Evolutionary conservation across 2,797 vertebrate species (phyloP).

Genomic region (Pipistrellus pygmaeus): DNA sequence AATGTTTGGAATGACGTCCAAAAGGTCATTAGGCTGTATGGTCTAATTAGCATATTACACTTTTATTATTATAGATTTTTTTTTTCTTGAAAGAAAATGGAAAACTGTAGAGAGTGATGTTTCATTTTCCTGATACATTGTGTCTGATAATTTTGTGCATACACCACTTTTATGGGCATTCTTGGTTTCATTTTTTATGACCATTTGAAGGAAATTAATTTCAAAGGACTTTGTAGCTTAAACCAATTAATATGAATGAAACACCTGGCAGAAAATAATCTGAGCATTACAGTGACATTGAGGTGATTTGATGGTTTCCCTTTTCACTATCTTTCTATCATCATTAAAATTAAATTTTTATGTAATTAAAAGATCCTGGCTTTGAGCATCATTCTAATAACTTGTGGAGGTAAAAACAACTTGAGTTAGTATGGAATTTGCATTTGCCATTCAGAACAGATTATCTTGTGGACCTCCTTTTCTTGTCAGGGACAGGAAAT

Average conservation of each 20-base stretch:
- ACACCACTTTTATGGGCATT: background rate
- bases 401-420: background rate
- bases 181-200: conserved; percentile 15
- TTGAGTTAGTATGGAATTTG: conserved; percentile 67
- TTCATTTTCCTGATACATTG: background rate
- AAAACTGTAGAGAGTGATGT: background rate
- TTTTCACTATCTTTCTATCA: conserved; percentile 61
- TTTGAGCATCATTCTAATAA: conserved; percentile 75
- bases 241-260: conserved; percentile 13
- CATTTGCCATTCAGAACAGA: conserved; percentile 80
- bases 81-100: conserved; percentile 14
- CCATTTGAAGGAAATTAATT: conserved; percentile 10
- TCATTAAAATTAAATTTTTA: conserved; percentile 63
- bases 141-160: background rate
- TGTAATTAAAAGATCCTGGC: conserved; percentile 69
- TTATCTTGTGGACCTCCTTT: conserved; percentile 73
- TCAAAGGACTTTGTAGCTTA: background rate
- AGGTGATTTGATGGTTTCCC: conserved; percentile 29
- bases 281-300: conserved; percentile 37
- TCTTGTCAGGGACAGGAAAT: conserved; percentile 76
- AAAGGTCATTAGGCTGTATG: no score
- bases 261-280: conserved; percentile 20
- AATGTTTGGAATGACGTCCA: no score
- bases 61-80: no score
- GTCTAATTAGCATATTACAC: no score